phyloP scores from a whole-genome alignment of 2,113 vertebrate genomes.

The Tyrannus savana region DNA sequence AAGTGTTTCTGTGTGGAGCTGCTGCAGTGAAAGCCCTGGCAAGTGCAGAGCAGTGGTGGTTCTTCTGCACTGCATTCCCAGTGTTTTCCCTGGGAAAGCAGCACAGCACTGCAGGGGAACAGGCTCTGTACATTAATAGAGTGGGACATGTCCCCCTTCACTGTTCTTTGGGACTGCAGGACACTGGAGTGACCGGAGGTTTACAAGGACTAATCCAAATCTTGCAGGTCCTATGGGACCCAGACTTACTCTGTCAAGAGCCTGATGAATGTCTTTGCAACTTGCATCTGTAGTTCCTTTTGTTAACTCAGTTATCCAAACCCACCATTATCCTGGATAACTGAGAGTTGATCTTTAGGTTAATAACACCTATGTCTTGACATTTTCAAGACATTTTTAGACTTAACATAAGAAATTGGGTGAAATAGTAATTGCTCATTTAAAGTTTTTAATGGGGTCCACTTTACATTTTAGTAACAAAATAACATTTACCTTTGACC shows the following conservation, averaged over 20 bases:
- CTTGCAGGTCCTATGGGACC: background rate
- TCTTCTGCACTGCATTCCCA: background rate
- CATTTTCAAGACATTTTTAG: background rate
- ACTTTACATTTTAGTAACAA: background rate
- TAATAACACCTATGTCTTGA: background rate
- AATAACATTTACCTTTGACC: background rate
- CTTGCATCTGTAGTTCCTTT: fast-evolving
- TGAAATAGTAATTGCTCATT: background rate
- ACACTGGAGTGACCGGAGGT: background rate
- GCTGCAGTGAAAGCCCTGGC: background rate
- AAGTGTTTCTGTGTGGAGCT: background rate
- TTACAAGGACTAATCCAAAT: background rate
- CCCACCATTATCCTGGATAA: background rate
- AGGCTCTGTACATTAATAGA: background rate
- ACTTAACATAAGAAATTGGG: background rate
- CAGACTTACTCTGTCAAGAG: background rate
- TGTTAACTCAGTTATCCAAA: background rate
- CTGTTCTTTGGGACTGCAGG: background rate
- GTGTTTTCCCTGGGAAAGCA: background rate
- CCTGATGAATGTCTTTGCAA: background rate
- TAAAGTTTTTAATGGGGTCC: background rate
- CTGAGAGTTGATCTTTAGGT: background rate
- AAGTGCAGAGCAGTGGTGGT: background rate
- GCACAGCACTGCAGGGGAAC: fast-evolving
- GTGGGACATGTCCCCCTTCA: background rate